Evolutionary conservation across 2,888 invertebrate species (phyloP).

Genomic region (Cryptophagus acutangulus): DNA sequence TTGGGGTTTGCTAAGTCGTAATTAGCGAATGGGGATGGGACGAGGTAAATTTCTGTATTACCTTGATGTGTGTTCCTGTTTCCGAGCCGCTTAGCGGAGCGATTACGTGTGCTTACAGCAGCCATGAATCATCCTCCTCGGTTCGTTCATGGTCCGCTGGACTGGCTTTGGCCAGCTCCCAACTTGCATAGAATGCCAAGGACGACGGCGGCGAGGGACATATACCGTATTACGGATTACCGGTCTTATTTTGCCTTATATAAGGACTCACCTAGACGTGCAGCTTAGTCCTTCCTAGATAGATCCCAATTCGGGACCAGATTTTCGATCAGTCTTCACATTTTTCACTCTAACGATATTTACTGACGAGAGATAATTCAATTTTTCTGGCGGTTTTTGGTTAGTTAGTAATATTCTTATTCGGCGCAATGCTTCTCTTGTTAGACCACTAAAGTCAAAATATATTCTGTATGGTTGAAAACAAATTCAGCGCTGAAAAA

Average conservation of each 20-base stretch:
- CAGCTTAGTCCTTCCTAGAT: background rate
- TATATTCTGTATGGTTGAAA: too few species aligned
- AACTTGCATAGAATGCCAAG: conserved; percentile 23
- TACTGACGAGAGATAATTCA: too few species aligned
- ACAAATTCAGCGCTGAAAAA: too few species aligned
- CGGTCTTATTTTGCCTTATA: conserved; percentile 8
- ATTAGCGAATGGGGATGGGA: conserved; percentile 2
- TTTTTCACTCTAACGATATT: too few species aligned
- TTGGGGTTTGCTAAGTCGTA: conserved; percentile 6
- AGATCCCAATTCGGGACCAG: background rate
- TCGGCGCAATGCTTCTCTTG: too few species aligned
- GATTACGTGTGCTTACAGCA: conserved; percentile 29
- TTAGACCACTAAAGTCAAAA: too few species aligned
- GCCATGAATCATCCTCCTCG: conserved; percentile 28
- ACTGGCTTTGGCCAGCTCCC: conserved; percentile 28
- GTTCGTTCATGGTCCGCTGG: conserved; percentile 26
- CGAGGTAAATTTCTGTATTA: background rate
- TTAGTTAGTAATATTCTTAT: too few species aligned
- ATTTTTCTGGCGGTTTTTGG: too few species aligned
- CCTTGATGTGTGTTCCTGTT: conserved; percentile 23
- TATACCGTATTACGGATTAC: conserved; percentile 7
- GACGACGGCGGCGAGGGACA: conserved; percentile 4
- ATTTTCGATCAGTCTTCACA: too few species aligned
- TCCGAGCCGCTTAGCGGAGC: conserved; percentile 30
- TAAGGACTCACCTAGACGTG: conserved; percentile 5